Base-by-base conservation (phyloP, 2,888 invertebrate species). In the Morinoia aosen region DNA sequence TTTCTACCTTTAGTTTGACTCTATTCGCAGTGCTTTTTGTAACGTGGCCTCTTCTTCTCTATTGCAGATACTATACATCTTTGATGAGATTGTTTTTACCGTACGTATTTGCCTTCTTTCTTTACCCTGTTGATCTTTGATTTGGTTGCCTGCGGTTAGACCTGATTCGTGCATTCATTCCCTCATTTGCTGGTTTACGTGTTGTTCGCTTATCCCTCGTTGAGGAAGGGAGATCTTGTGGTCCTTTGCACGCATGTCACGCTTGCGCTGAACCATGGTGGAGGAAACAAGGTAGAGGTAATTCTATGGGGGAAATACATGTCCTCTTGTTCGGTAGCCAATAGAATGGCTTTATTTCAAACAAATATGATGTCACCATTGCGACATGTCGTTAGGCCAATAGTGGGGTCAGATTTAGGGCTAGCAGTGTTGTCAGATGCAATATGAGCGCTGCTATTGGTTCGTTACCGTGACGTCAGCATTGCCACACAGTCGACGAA, bases 41-140 rank as follows among this genome's bases (percentile, higher is more conserved):
- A 93, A 93, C 93, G 19, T 93, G 57, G 57, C 57, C 58, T 57
- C 57, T 93, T 57, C 57, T 93, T 93, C 93, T 93, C 93, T 93
- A 93, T 93, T 93, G 33, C 93, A 93, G 93, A 93, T 93, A 93
- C 93, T 93, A 93, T 93, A 93, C 93, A 48, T 93, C 93, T 93
- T 93, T 93, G 93, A 93, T 93, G 93, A 56, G 93, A 93, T 93
- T 93, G 93, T 93, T 93, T 93, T 93, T 93, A 93, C 93, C 93
- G 93, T 93, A 93, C 93, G 93, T 93, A 93, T 93, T 57, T 57
- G 57, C 58, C 57, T n/a, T 57, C 48, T 57, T 93, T 93, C 40
- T 48, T 90, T 10, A 48, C 14, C 90, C 39, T 90, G 90, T 90
- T 90, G 90, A 12, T 90, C 90, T 90, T 48, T 90, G 39, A 48